Base-by-base conservation (phyloP, 1,140 invertebrate genomes). In the Hylyphantes graminicola region DNA sequence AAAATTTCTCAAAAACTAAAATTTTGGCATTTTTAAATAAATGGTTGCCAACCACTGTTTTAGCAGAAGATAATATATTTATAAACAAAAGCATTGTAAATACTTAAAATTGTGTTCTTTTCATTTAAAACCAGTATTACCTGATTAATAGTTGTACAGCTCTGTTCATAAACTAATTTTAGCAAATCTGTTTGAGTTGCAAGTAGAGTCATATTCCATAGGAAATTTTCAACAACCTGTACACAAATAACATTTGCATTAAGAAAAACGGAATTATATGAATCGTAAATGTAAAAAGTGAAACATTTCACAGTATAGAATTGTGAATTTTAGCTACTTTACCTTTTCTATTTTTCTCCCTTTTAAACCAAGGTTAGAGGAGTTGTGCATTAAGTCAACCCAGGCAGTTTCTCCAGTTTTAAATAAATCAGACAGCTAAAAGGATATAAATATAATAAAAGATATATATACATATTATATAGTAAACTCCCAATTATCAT, bases 141-240 rank as follows among this genome's bases (percentile, higher is more conserved):
- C 81, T 87, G 87, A 74, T 74, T 79, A 35, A 87, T 54, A 64
- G 86, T 65, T 64, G 80, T 70, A 75, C 79, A 81, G 21, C 86
- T 87, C 65, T 87, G 87, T 48, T 86, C 74, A 68, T 84, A 85
- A 10, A 87, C 54, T 12, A 68, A 35, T 70, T 72, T 78, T 35
- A 87, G 59, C 12, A 83, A 67, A 50, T 87, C 87, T 59, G 86
- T 86, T 50, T 87, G 87, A 48, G 87, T 86, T 55, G 85, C 85
- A 13, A 87, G 77, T 35, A 87, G 55, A n/a, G 80, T 85, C 67
- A 87, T 80, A 86, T 87, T 87, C 87, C 87, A 87, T 15, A 87
- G 70, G 53, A 87, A 86, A 85, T 86, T 87, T 76, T 87, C 87
- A 61, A 74, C 59, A 54, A 86, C 81, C 76, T 87, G 7, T 15